Base-by-base conservation (phyloP, 2,888 invertebrate species). In the Junonia oenone region DNA sequence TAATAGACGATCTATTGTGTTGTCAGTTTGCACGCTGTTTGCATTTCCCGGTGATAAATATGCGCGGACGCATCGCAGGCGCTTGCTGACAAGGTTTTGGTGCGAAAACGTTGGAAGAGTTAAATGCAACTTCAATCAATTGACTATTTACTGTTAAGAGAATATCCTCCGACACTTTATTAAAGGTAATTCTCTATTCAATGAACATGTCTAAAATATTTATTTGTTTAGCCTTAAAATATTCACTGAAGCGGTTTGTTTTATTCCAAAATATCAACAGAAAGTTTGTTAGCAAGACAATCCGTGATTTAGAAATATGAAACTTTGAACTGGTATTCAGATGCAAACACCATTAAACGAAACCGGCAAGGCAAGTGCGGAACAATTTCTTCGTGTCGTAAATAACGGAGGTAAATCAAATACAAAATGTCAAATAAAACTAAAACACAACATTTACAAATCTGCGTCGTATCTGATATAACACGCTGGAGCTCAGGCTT, bases 1-100 rank as follows among this genome's bases (percentile, higher is more conserved):
- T 68, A 78, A 78, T 73, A 71, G 73, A 80, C 75, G 76, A 72
- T 67, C 79, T 69, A 83, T 85, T 85, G 85, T 83, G 70, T 70
- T 79, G 83, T 81, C 81, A 76, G 61, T 68, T 33, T 66, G 71
- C 67, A 65, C 66, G 67, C 64, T 43, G 61, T 56, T 52, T 50
- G 51, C 55, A 53, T 59, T 51, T 56, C 61, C 57, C 51, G 51
- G 53, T 62, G 59, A 62, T 66, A 64, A 64, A 63, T 63, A 61
- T 56, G 58, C 62, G 45, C 55, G 33, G 52, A 45, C 55, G 53
- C 55, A 57, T 59, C 58, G 63, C 59, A 56, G 58, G 61, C 59
- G 56, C 53, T 51, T 51, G 45, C 47, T 35, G 61, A 57, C 61
- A 58, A 48, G 52, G 17, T 62, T 62, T 64, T 56, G 50, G 63